Evolutionary conservation across 2,888 invertebrate genomes (phyloP).

Genomic region (Aethes cnicana): DNA sequence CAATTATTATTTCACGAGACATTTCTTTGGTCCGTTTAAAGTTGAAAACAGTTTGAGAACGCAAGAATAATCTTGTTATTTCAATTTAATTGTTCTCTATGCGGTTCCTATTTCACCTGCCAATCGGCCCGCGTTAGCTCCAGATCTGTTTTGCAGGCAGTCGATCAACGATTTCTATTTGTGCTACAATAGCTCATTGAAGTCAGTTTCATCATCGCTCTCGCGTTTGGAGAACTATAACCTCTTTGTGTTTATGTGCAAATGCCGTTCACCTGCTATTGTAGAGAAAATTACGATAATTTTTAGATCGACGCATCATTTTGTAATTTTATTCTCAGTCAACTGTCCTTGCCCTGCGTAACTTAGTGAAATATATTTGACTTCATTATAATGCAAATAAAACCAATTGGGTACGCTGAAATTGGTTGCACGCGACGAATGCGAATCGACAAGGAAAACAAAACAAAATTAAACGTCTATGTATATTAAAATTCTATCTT

Average conservation of each 20-base stretch:
- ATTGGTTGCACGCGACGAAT: slow-evolving; percentile 2
- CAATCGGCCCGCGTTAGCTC: slow-evolving; percentile 1
- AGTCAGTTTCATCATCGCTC: slow-evolving; percentile 16
- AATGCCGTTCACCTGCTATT: background rate
- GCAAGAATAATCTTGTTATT: slow-evolving; percentile 11
- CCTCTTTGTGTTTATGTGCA: slow-evolving; percentile 15
- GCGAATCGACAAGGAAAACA: background rate
- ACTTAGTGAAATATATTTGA: slow-evolving; percentile 5
- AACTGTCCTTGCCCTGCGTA: background rate
- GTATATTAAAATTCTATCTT: background rate
- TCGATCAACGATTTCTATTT: slow-evolving; percentile 17
- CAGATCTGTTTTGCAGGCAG: slow-evolving; percentile 10
- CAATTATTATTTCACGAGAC: slow-evolving; percentile 29
- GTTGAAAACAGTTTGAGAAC: background rate
- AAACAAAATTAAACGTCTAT: background rate
- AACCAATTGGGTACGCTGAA: slow-evolving; percentile 7
- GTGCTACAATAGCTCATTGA: slow-evolving; percentile 18
- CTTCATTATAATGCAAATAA: slow-evolving; percentile 22
- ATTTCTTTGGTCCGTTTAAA: slow-evolving; percentile 7
- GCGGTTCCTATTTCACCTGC: slow-evolving; percentile 10
- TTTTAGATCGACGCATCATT: too few relatives aligned
- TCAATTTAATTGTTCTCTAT: slow-evolving; percentile 7
- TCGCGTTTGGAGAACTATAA: slow-evolving; percentile 9
- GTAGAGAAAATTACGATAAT: too few relatives aligned
- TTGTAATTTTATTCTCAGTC: too few relatives aligned